Evolutionary conservation across 2,113 vertebrate genomes (phyloP), one percentile per base, ranked within the genome.

Genomic region (Boulengeromyrus knoepffleri): DNA sequence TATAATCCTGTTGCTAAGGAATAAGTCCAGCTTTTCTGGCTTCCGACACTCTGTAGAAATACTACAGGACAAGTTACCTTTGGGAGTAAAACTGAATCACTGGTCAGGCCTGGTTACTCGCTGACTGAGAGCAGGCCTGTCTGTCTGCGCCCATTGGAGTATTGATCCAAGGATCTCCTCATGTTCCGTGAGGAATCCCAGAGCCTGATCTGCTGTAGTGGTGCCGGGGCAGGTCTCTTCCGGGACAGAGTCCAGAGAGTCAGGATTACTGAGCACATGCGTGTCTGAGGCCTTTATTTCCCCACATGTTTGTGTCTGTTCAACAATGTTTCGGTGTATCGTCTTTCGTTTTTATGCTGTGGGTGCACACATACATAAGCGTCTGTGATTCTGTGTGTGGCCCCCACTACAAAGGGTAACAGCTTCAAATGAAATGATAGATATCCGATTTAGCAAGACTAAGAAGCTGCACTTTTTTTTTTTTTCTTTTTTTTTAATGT

Each of bases 71-170:
- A 53, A 1, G 80, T 42, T 9, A 45, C 31, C 49, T 39, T 74
- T 50, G 80, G 88, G 83, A 50, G n/a, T 85, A 50, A 88, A 85
- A 83, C 24, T 52, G 31, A 87, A n/a, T 27, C 90, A 24, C 49
- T 31, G 88, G 90, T 91, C 39, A 89, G 88, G 93, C 89, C 93
- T 90, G 89, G 50, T 95, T 93, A 95, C 92, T 85, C 49, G 87
- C 84, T 93, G 93, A 94, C 90, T 90, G 92, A 95, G 92, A 93
- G 91, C 94, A 95, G 94, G 91, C 93, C 91, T 80, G 17, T 12
- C 90, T 56, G 31, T 89, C 62, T 58, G 49, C 53, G 45, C 36
- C 56, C 52, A 31, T 8, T 62, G 80, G 50, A 42, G 52, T 85
- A 89, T 84, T 19, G 36, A 58, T 89, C 50, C 80, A 85, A 85